Evolutionary conservation across 1,140 invertebrate species (phyloP).

Genomic region (Drosophila lini): DNA sequence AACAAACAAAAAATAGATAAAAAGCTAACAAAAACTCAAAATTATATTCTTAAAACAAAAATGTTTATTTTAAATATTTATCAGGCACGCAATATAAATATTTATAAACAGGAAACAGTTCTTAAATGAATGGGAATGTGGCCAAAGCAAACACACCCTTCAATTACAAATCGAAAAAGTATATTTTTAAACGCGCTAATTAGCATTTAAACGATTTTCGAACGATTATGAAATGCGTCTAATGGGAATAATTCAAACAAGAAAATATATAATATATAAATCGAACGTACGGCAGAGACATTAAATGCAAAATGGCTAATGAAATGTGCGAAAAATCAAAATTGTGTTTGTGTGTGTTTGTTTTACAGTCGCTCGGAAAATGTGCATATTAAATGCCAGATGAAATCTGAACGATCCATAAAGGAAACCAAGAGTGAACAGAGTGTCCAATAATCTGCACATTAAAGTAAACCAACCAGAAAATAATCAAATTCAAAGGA

Average conservation of each 20-base stretch:
- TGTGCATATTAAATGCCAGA: slow-evolving; percentile 71
- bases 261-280: slow-evolving; percentile 1
- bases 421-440: slow-evolving; percentile 34
- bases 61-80: background rate
- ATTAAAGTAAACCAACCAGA: slow-evolving; percentile 44
- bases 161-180: slow-evolving; percentile 17
- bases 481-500: slow-evolving; percentile 9
- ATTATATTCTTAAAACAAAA: background rate
- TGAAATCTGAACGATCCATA: slow-evolving; percentile 50
- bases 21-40: background rate
- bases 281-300: slow-evolving; percentile 4
- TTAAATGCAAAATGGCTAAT: slow-evolving; percentile 21
- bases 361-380: slow-evolving; percentile 68
- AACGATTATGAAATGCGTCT: slow-evolving; percentile 17
- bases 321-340: slow-evolving; percentile 26
- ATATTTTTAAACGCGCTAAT: slow-evolving; percentile 36
- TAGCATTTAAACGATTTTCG: slow-evolving; percentile 35
- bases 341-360: slow-evolving; percentile 13
- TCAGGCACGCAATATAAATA: background rate
- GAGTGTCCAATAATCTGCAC: slow-evolving; percentile 17
- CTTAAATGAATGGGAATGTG: background rate
- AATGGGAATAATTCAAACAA: slow-evolving; percentile 12
- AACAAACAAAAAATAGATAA: background rate
- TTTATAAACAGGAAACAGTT: background rate
- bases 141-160: too few species aligned